These are phyloP conservation scores for Dicrurus megarhynchus DNA, from an alignment of 2,113 vertebrate genomes.

Conservation along the genomic window DNA sequence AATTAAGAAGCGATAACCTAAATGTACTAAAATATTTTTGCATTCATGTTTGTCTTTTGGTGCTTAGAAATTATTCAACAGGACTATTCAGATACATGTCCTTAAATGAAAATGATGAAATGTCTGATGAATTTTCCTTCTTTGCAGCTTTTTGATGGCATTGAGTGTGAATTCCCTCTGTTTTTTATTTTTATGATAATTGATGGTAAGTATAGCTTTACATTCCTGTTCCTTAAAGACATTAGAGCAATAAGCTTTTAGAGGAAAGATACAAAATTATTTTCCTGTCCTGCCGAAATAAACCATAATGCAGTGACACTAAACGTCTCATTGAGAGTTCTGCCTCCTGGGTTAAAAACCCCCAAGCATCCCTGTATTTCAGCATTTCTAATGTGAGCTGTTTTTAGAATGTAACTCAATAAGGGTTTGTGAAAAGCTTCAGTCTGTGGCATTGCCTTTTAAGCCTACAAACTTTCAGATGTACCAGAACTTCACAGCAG, in stretches of 20 bases:
- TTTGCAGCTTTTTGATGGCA: slow-evolving; percentile 94
- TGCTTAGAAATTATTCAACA: neutral
- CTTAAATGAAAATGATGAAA: neutral
- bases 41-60: neutral
- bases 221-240: neutral
- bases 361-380: neutral
- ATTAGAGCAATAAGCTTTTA: neutral
- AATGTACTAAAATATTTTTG: neutral
- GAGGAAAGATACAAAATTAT: neutral
- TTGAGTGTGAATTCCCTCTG: slow-evolving; percentile 97
- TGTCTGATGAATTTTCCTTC: slow-evolving; percentile 44
- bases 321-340: neutral
- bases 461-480: neutral
- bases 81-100: neutral
- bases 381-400: neutral
- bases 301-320: neutral
- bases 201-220: slow-evolving; percentile 86
- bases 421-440: neutral
- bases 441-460: neutral
- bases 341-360: neutral
- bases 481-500: neutral
- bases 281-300: neutral
- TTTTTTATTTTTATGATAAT: slow-evolving; percentile 99
- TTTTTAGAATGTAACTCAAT: neutral
- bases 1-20: neutral